phyloP scores from a whole-genome alignment of 2,797 vertebrate species.

The Brachyalestes nurse region DNA sequence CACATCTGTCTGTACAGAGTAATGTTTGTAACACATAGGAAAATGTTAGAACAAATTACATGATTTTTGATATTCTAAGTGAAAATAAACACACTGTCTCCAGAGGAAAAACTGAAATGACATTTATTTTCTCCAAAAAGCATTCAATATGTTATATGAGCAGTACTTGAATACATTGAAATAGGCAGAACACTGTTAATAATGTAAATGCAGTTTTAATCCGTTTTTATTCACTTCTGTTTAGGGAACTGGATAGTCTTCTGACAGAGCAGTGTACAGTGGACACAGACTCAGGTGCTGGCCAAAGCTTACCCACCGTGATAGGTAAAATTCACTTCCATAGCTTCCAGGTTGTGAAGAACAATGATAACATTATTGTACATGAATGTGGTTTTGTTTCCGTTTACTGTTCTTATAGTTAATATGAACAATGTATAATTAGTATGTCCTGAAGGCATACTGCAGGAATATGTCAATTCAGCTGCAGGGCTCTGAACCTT shows the following conservation, averaged over 20 bases:
- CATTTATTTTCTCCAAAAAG: too few species aligned
- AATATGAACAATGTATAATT: background rate
- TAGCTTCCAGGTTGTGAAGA: background rate
- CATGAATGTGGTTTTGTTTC: background rate
- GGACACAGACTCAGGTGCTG: constrained; percentile 87
- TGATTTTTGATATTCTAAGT: too few species aligned
- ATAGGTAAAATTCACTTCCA: constrained; percentile 79
- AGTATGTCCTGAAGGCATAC: background rate
- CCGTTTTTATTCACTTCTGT: constrained; percentile 11
- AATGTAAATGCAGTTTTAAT: too few species aligned
- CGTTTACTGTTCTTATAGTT: background rate
- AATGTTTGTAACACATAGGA: background rate
- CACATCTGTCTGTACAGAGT: background rate
- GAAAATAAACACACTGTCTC: too few species aligned
- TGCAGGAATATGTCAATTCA: background rate
- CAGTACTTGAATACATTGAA: too few species aligned
- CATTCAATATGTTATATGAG: too few species aligned
- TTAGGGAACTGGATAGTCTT: constrained; percentile 89
- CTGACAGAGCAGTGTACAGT: constrained; percentile 92
- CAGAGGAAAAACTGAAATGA: too few species aligned
- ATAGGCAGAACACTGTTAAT: too few species aligned
- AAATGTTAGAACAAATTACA: too few species aligned
- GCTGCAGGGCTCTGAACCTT: constrained; percentile 8
- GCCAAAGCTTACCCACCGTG: constrained; percentile 86
- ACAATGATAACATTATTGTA: background rate